phyloP scores from a whole-genome alignment of 2,888 invertebrate genomes.

The Calameuta filiformis region DNA sequence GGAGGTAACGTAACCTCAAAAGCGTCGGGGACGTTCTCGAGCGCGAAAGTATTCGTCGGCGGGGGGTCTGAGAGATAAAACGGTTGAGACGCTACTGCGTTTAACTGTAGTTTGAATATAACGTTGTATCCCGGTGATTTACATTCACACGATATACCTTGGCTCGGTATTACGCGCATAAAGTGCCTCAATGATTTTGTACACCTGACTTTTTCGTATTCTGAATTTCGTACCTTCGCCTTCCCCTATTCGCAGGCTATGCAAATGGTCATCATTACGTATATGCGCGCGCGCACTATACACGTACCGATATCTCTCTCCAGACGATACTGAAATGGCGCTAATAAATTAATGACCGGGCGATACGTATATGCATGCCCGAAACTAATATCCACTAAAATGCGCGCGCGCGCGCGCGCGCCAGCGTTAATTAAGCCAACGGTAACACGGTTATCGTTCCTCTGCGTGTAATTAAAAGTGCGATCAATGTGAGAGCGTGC shows the following conservation, averaged over 20 bases:
- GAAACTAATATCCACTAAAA: not conserved
- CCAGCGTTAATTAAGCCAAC: constrained; percentile 36
- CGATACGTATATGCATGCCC: not conserved
- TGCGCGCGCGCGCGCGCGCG: not conserved
- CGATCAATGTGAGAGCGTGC: not conserved
- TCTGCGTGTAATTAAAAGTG: constrained; percentile 44
- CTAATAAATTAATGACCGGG: not conserved
- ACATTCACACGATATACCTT: not conserved
- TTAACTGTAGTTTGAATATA: not conserved
- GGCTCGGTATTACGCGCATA: not conserved
- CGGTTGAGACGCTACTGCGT: not conserved
- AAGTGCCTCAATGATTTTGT: not conserved
- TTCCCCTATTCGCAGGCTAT: not conserved
- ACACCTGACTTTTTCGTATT: not conserved
- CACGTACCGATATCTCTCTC: not conserved
- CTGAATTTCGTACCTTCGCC: not conserved
- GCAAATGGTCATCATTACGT: not conserved
- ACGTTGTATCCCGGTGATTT: not conserved
- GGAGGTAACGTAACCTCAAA: constrained; percentile 10
- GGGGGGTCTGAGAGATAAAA: not conserved
- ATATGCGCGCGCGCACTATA: not conserved
- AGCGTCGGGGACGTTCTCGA: not conserved
- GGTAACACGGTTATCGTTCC: constrained; percentile 43
- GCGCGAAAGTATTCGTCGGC: not conserved
- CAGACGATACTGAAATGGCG: not conserved